These are phyloP conservation scores for Barnardius zonarius DNA, from an alignment of 2,113 vertebrate genomes.

Conservation along the genomic window DNA sequence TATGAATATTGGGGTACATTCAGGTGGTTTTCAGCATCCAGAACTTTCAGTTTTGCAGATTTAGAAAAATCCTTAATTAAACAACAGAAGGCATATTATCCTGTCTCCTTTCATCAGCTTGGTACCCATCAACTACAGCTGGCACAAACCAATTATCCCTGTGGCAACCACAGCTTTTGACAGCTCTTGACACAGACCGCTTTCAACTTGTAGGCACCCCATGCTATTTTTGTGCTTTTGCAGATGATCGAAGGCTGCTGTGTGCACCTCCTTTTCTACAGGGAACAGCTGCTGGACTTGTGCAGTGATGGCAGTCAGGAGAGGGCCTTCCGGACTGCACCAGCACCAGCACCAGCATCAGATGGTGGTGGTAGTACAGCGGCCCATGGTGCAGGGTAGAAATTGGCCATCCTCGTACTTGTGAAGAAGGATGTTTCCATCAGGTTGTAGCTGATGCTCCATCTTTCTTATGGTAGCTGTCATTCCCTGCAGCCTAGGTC, in stretches of 20 bases:
- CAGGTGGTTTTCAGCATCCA: not conserved
- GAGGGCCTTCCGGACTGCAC: not conserved
- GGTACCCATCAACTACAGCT: conserved; percentile 55
- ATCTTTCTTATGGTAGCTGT: not conserved
- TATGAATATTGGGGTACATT: fast-evolving
- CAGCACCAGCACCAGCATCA: not conserved
- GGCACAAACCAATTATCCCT: conserved; percentile 63
- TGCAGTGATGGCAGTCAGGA: not conserved
- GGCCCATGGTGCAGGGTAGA: fast-evolving
- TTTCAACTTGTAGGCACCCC: conserved; percentile 21
- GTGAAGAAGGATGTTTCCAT: not conserved
- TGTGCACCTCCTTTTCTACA: not conserved
- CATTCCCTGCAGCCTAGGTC: not conserved
- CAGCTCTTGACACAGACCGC: conserved; percentile 14
- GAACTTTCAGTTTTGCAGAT: conserved; percentile 6
- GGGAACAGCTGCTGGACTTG: not conserved
- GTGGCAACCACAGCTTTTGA: conserved; percentile 59
- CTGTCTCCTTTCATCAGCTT: conserved; percentile 57
- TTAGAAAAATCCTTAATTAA: conserved; percentile 61
- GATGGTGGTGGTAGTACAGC: fast-evolving
- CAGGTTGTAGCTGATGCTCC: not conserved
- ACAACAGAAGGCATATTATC: conserved; percentile 55
- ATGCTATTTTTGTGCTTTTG: conserved; percentile 5
- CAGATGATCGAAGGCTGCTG: not conserved
- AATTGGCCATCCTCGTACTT: not conserved